These are phyloP conservation scores for Galleria mellonella DNA, from an alignment of 1,140 invertebrate species.

Conservation along the genomic window DNA sequence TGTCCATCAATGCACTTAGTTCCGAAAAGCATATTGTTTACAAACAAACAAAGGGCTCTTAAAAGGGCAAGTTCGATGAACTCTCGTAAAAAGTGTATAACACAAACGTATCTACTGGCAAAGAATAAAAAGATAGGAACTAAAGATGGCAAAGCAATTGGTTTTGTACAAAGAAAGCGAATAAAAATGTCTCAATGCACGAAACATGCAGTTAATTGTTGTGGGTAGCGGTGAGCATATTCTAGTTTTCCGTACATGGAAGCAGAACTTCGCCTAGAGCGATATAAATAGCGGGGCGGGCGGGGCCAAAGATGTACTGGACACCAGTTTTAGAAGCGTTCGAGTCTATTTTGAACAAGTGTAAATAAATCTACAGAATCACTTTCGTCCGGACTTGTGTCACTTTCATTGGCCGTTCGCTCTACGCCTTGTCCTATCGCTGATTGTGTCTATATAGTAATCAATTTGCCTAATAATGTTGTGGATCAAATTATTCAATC, in stretches of 20 bases:
- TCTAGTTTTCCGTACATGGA: constrained; percentile 62
- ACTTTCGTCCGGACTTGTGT: constrained; percentile 64
- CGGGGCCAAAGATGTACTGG: constrained; percentile 46
- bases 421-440: constrained; percentile 31
- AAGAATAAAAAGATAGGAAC: constrained; percentile 22
- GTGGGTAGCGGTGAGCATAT: constrained; percentile 28
- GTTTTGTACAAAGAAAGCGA: constrained; percentile 36
- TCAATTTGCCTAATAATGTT: background rate
- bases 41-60: constrained; percentile 31
- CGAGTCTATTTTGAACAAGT: constrained; percentile 63
- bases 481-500: constrained; percentile 1
- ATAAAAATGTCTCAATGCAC: constrained; percentile 46
- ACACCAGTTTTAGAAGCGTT: constrained; percentile 64
- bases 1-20: constrained; percentile 10
- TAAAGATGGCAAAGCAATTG: constrained; percentile 19
- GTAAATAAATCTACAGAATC: constrained; percentile 66
- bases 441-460: constrained; percentile 7
- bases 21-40: constrained; percentile 33
- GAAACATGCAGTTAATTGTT: constrained; percentile 45
- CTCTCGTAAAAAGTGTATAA: constrained; percentile 25
- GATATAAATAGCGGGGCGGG: constrained; percentile 59
- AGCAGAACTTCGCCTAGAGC: constrained; percentile 40
- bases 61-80: constrained; percentile 36
- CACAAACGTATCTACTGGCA: background rate
- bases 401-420: constrained; percentile 55